Evolutionary conservation across 2,888 invertebrate genomes (phyloP), one percentile per base, ranked within the genome.

Genomic region (Lasioglossum leucozonium): DNA sequence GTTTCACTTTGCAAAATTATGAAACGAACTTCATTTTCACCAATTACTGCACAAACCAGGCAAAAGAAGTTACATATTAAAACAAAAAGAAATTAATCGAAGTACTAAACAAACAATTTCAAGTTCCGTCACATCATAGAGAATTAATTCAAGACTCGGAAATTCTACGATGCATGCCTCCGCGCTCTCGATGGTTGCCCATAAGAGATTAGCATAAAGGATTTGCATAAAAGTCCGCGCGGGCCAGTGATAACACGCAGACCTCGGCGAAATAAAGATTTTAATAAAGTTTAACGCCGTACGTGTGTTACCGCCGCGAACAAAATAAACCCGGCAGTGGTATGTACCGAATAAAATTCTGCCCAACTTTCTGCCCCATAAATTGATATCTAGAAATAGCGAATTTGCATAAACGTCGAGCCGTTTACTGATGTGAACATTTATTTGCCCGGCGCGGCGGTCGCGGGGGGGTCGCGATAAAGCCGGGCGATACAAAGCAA

Each of bases 321-420:
- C 58, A 58, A 58, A 58, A 58, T 58, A 58, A 58, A 58, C 58
- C 58, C 26, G 26, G 4, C 11, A 26, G 26, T n/a, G n/a, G n/a
- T n/a, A n/a, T n/a, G n/a, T 58, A 26, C 22, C 1, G 58, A 58
- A 58, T 58, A 58, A 58, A 58, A 58, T 58, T 58, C 58, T 30
- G 26, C 2, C 58, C 58, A 58, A 58, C 58, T 58, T 58, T 58
- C n/a, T 58, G 13, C 5, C 26, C 16, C 58, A 30, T 58, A 58
- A 58, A 58, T 58, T 58, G 58, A 30, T 58, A 58, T 58, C 58
- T 58, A 34, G 42, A 40, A 58, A n/a, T 13, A 67, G 73, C n/a
- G 65, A 58, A n/a, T 34, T 51, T 40, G 55, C 62, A 72, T 8
- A 77, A 62, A 77, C 51, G 26, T 72, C 75, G 26, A 16, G 26